Conservation (phyloP, 2,113 vertebrate genomes). For the Furnarius figulus region DNA sequence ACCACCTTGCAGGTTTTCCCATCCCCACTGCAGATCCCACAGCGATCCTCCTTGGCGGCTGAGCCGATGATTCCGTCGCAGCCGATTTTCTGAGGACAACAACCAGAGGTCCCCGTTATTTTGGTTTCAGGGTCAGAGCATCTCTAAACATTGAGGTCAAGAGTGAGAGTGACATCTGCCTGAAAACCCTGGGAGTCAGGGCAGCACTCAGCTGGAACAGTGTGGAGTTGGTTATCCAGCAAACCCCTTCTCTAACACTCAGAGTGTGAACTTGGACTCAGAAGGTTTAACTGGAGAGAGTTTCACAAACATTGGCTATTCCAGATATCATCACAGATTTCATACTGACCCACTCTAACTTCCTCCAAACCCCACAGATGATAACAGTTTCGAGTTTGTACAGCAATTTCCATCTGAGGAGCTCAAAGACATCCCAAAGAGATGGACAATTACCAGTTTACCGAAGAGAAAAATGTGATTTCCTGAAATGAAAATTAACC, state of each 20-base stretch:
- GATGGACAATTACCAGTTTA: background rate
- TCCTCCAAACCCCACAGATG: background rate
- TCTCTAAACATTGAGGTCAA: background rate
- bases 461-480: background rate
- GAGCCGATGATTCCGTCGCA: constrained; percentile 95
- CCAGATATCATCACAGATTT: background rate
- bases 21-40: constrained; percentile 92
- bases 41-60: constrained; percentile 90
- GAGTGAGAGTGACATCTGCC: background rate
- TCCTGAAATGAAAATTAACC: background rate
- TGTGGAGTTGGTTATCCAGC: background rate
- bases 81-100: constrained; percentile 87
- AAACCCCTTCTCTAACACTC: background rate
- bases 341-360: background rate
- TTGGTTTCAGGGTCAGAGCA: background rate
- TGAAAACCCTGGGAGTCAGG: background rate
- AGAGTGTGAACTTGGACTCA: background rate
- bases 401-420: background rate
- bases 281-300: background rate
- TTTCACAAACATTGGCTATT: background rate
- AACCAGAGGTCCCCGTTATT: constrained; percentile 64
- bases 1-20: constrained; percentile 93
- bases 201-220: background rate
- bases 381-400: background rate
- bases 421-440: background rate